A percentile compares a stretch with the other conserved stretches of the same genome.
Conservation (phyloP, 2,888 invertebrate species). For the Clepsis dumicolana region DNA sequence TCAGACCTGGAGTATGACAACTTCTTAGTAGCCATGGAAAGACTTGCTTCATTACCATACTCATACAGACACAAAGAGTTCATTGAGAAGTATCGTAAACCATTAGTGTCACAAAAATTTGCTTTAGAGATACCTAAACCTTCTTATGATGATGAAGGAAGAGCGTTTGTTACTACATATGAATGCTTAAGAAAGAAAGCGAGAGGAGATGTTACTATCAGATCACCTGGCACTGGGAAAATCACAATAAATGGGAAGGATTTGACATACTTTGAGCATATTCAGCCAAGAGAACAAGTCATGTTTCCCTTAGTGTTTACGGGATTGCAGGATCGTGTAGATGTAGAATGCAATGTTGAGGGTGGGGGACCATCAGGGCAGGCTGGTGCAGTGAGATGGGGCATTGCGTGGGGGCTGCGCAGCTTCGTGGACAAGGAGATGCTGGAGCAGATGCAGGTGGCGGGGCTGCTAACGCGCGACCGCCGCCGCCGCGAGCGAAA, state of each 20-base stretch:
- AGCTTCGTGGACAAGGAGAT: conserved; percentile 93
- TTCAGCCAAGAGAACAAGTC: conserved; percentile 92
- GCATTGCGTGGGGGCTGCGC: conserved; percentile 93
- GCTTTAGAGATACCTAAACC: conserved; percentile 89
- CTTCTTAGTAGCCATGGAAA: conserved; percentile 90
- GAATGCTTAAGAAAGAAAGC: conserved; percentile 91
- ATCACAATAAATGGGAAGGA: conserved; percentile 93
- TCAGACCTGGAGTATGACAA: conserved; percentile 90
- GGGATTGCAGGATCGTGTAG: conserved; percentile 91
- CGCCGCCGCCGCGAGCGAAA: conserved; percentile 93
- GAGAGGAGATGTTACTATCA: conserved; percentile 92
- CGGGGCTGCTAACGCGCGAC: conserved; percentile 95
- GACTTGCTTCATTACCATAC: conserved; percentile 90
- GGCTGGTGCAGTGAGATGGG: conserved; percentile 96
- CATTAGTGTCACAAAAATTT: conserved; percentile 85
- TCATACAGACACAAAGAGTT: conserved; percentile 90
- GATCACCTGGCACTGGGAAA: conserved; percentile 93
- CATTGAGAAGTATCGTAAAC: conserved; percentile 89
- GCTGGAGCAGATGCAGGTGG: conserved; percentile 94
- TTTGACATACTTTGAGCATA: conserved; percentile 90
- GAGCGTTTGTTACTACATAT: conserved; percentile 90
- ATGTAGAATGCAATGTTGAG: conserved; percentile 91
- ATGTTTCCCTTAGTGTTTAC: conserved; percentile 95
- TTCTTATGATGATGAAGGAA: conserved; percentile 89
- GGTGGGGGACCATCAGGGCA: conserved; percentile 93